Base-by-base conservation (phyloP, 1,140 invertebrate genomes). In the Drosophila simulans region DNA sequence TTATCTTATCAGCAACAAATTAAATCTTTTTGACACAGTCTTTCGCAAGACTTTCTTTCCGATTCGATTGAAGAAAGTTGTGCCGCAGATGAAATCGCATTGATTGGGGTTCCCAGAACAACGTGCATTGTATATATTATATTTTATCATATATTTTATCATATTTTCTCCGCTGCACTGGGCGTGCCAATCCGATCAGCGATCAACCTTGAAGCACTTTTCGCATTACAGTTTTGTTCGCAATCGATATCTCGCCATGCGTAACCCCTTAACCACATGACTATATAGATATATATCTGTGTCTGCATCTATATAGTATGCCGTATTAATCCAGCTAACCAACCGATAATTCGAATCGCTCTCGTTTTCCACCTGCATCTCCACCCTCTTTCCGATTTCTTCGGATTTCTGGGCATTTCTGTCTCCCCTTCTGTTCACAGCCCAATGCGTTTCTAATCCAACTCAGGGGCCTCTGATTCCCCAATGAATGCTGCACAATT, bases 391-490 rank as follows among this genome's bases (percentile, higher is more conserved):
- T 15, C 63, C 34, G 59, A 68, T 70, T 70, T 56, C 64, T 70
- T 40, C 35, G 43, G 20, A 48, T 69, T 46, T 40, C 35, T 69
- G 40, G 63, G 55, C 55, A 22, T 22, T 22, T 22, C 3, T 22
- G 20, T 22, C 20, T 22, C 20, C 20, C 20, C 20, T 65, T 69
- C 40, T 31, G 43, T 71, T 72, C 66, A 72, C 57, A 72, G 31
- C 13, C 55, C 39, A 72, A 72, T 72, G 66, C 54, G 59, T 72
- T 72, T 71, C 63, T 55, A 68, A 55, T 66, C 64, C 64, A 64
- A 17, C 59, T 65, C 45, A 42, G 13, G n/a, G 5, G n/a, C 43
- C 27, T 15, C 56, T 22, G 20, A 22, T 22, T 55, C 45, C 34
- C 27, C 45, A 68, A 42, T 70, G 42, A 34, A 37, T 62, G 43